Evolutionary conservation across 1,140 invertebrate species (phyloP).

Genomic region (Zaprionus lachaisei): DNA sequence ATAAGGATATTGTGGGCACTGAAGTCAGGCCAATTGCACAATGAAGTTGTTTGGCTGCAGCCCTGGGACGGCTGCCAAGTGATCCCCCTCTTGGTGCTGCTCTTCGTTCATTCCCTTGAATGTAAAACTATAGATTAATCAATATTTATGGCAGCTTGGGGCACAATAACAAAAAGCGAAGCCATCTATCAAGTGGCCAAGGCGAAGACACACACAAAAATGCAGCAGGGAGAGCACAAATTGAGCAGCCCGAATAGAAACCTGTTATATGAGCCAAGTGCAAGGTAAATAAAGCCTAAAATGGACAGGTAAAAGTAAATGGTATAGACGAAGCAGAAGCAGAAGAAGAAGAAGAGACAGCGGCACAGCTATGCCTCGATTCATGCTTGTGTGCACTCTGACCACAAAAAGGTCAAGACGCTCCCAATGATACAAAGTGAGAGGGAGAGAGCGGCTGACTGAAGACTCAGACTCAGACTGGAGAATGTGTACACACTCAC

Average conservation of each 20-base stretch:
- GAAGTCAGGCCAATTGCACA: conserved; percentile 61
- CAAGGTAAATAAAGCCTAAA: conserved; percentile 46
- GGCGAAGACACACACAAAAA: conserved; percentile 34
- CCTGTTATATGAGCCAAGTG: conserved; percentile 69
- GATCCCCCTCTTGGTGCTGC: not conserved
- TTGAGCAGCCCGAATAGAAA: conserved; percentile 56
- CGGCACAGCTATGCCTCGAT: conserved; percentile 36
- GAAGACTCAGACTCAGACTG: conserved; percentile 4
- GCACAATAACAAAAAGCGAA: conserved; percentile 37
- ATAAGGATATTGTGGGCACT: conserved; percentile 21
- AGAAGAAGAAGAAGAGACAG: conserved; percentile 31
- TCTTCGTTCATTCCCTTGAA: conserved; percentile 46
- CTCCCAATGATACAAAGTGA: conserved; percentile 57
- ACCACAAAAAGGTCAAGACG: conserved; percentile 81
- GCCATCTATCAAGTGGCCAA: conserved; percentile 64
- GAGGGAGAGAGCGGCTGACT: not conserved
- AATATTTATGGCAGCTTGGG: conserved; percentile 72
- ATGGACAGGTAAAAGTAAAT: conserved; percentile 34
- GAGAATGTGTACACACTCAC: not conserved
- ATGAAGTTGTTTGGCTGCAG: conserved; percentile 77
- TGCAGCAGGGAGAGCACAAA: conserved; percentile 28
- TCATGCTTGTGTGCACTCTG: conserved; percentile 81
- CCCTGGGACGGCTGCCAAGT: conserved; percentile 60
- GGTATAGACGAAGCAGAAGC: conserved; percentile 33
- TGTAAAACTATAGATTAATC: conserved; percentile 80